A percentile compares a stretch with the other conserved stretches of the same genome.
phyloP scores from a whole-genome alignment of 2,888 invertebrate genomes.

The Parochlus steinenii region DNA sequence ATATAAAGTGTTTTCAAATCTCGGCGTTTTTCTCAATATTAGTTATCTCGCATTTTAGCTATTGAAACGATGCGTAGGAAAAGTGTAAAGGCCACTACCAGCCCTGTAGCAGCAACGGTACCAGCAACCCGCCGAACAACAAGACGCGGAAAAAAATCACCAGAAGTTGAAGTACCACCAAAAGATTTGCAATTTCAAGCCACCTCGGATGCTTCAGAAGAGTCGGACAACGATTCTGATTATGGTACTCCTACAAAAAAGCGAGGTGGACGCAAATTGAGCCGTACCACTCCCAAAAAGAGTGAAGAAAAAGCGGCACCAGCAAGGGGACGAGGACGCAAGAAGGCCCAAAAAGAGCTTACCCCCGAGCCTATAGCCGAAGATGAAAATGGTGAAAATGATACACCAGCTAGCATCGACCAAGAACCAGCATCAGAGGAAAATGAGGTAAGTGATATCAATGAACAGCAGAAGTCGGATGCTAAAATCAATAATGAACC shows the following conservation, averaged over 20 bases:
- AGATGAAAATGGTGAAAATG: not conserved
- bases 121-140: conserved; percentile 31
- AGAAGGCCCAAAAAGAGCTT: not conserved
- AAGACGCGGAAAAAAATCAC: conserved; percentile 30
- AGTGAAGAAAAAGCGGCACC: not conserved
- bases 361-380: not conserved
- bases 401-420: not conserved
- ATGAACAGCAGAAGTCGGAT: not conserved
- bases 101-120: no score
- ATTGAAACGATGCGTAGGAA: no score
- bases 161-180: conserved; percentile 18
- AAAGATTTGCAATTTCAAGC: not conserved
- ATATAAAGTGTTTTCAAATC: no score
- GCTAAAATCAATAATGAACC: conserved; percentile 11
- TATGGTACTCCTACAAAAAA: conserved; percentile 8
- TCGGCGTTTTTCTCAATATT: no score
- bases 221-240: conserved; percentile 7
- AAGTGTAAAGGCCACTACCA: no score
- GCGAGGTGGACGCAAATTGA: not conserved
- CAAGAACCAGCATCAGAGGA: not conserved
- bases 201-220: conserved; percentile 7
- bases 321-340: no score
- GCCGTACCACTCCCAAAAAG: not conserved
- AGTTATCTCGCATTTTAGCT: no score
- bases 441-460: not conserved